A percentile compares a stretch with the other conserved stretches of the same genome.
Evolutionary conservation across 2,888 invertebrate genomes (phyloP).

Genomic region (Andrena praecox): DNA sequence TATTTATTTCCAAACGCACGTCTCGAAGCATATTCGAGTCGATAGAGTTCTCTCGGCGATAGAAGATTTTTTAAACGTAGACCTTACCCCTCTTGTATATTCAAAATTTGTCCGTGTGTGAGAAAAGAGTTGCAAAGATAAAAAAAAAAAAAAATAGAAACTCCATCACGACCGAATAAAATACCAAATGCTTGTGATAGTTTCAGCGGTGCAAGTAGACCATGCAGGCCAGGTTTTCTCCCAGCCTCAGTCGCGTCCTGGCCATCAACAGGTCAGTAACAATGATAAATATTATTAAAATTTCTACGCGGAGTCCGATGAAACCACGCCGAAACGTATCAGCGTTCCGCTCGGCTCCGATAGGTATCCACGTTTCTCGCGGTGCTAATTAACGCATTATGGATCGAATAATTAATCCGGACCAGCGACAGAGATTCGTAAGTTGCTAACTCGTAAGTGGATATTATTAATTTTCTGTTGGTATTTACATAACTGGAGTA

Average conservation of each 20-base stretch:
- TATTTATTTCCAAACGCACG: conserved; percentile 7
- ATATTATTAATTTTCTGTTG: not conserved
- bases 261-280: conserved; percentile 84
- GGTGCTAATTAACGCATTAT: conserved; percentile 2
- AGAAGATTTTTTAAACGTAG: conserved; percentile 30
- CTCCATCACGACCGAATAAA: conserved; percentile 79
- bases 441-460: not conserved
- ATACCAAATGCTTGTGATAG: conserved; percentile 83
- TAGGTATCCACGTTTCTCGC: not conserved
- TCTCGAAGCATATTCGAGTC: conserved; percentile 71
- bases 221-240: conserved; percentile 84
- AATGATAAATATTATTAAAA: conserved; percentile 77
- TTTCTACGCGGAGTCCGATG: conserved; percentile 66
- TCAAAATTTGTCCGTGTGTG: conserved; percentile 35
- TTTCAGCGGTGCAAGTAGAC: conserved; percentile 85
- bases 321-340: conserved; percentile 49
- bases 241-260: conserved; percentile 84
- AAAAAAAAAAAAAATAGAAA: conserved; percentile 39
- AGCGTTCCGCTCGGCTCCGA: not conserved
- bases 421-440: conserved; percentile 9
- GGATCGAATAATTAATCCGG: not conserved
- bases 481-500: not conserved
- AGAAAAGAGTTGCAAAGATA: conserved; percentile 32
- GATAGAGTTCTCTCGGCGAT: conserved; percentile 71
- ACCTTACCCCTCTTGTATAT: not conserved